phyloP scores from a whole-genome alignment of 2,797 vertebrate species.

The Melanotaenia maccullochi region DNA sequence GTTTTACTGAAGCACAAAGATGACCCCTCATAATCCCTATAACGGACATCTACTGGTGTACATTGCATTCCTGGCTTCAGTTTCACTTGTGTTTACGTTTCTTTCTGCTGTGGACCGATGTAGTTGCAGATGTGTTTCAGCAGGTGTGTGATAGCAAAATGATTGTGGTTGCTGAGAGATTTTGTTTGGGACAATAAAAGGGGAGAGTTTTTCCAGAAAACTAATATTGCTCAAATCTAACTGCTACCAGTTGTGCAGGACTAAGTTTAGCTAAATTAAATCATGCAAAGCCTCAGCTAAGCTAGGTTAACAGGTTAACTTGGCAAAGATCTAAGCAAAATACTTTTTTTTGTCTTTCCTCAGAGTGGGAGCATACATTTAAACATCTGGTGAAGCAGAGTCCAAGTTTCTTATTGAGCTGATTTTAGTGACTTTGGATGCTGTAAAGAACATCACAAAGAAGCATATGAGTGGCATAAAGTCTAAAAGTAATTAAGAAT shows the following conservation, averaged over 20 bases:
- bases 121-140: neutral
- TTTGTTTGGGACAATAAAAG: neutral
- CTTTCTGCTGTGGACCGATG: neutral
- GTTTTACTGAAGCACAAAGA: slow-evolving; percentile 39
- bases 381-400: neutral
- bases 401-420: neutral
- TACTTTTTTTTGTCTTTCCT: too few relatives aligned
- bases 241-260: neutral
- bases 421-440: neutral
- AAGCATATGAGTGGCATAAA: neutral
- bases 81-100: slow-evolving; percentile 8
- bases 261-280: neutral
- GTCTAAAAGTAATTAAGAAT: neutral
- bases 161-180: neutral
- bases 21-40: slow-evolving; percentile 18
- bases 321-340: too few relatives aligned
- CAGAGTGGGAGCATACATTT: too few relatives aligned
- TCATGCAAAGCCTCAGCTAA: neutral
- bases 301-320: neutral
- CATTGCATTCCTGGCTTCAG: slow-evolving; percentile 24
- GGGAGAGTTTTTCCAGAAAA: neutral
- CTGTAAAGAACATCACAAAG: neutral
- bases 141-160: neutral
- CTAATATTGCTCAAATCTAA: neutral
- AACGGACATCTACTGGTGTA: slow-evolving; percentile 10